Conservation (phyloP, 2,113 vertebrate species). For the Gnathonemus echidnorhynchus region DNA sequence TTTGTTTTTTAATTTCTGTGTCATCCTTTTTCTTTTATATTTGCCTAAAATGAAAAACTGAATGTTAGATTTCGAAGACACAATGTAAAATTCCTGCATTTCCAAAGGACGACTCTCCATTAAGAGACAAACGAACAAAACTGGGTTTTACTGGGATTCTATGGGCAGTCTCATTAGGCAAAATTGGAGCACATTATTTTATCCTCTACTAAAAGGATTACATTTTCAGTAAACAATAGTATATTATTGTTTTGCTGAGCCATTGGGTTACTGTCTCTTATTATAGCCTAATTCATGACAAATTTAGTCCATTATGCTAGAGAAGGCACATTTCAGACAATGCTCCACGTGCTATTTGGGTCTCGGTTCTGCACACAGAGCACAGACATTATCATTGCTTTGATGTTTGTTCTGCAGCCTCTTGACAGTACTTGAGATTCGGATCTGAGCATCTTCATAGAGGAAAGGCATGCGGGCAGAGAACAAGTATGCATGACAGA, state of each 20-base stretch:
- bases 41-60: not conserved
- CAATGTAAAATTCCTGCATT: not conserved
- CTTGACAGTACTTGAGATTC: not conserved
- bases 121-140: not conserved
- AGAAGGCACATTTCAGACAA: constrained; percentile 34
- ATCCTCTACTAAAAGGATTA: constrained; percentile 42
- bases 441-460: not conserved
- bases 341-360: not conserved
- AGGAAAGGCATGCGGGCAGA: not conserved
- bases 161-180: constrained; percentile 26
- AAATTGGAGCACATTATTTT: constrained; percentile 29
- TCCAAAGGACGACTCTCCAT: constrained; percentile 8
- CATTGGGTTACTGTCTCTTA: constrained; percentile 44
- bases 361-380: not conserved
- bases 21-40: not conserved
- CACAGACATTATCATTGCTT: not conserved
- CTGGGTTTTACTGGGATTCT: not conserved
- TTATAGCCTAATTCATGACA: constrained; percentile 52
- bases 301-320: constrained; percentile 48
- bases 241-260: constrained; percentile 40
- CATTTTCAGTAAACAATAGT: constrained; percentile 34
- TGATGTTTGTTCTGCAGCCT: not conserved
- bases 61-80: not conserved
- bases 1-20: not conserved
- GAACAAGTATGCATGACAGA: not conserved